Base-by-base conservation (phyloP, 2,888 invertebrate species). In the Drosophila maculinotata region DNA sequence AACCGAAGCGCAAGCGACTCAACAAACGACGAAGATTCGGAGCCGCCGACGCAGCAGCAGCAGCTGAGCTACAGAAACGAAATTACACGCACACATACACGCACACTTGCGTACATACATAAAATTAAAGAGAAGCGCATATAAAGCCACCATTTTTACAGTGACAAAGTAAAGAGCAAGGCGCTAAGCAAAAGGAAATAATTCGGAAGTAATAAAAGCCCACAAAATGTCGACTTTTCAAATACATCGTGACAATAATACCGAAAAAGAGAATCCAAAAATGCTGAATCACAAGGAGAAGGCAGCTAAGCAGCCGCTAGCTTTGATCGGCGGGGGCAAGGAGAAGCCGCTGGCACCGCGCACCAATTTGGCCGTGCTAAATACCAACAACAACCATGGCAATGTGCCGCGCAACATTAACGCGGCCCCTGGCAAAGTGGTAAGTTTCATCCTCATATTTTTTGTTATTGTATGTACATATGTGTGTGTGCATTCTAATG, bases 171-270 rank as follows among this genome's bases (percentile, higher is more conserved):
- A 48, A 53, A 69, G 53, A 66, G 63, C 41, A 68, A 57, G 66
- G 57, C 47, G 49, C 44, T 41, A 35, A 57, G 36, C 42, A 54
- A 42, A 51, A 49, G 26, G 28, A 54, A 52, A 30, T 25, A 25
- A 45, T 23, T 42, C 28, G 10, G 15, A 30, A 17, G 44, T 52
- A 14, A 25, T 44, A 5, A 20, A 15, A 23, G 26, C 12, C n/a
- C 1, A 2, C 20, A 72, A 71, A 38, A 73, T 96, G 96, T 95
- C 95, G 91, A 93, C 94, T 80, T 94, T 96, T 91, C 93, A 94
- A 92, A 95, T 96, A 89, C 95, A 94, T 91, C 94, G 95, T 91
- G 96, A 96, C 92, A 94, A 95, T n/a, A n/a, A n/a, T n/a, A n/a
- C n/a, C 91, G 96, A 96, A 92, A 96, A 96, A 92, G 92, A 92